Percentiles rank a stretch among this genome's conserved stretches.
These are phyloP conservation scores for Microplitis manilae DNA, from an alignment of 2,888 invertebrate species.

Conservation along the genomic window DNA sequence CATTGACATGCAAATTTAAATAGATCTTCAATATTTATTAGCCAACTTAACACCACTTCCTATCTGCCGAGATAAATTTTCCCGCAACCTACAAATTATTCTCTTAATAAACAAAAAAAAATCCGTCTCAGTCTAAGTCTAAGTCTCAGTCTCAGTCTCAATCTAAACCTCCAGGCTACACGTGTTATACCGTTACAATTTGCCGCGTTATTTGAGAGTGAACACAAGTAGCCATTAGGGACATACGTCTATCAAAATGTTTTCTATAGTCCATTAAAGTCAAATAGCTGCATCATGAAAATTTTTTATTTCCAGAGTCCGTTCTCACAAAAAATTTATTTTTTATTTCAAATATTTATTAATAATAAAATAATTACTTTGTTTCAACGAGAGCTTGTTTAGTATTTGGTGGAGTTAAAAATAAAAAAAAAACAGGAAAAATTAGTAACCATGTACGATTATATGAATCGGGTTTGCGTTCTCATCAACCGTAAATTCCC, in stretches of 20 bases:
- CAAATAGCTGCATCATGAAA: conserved; percentile 24
- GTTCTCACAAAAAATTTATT: background rate
- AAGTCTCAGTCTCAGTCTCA: too few relatives aligned
- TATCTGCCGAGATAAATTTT: too few relatives aligned
- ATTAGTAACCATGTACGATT: too few relatives aligned
- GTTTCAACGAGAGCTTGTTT: too few relatives aligned
- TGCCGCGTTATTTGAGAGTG: background rate
- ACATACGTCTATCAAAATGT: conserved; percentile 11
- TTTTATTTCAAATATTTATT: background rate
- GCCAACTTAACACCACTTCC: background rate
- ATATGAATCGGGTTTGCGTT: too few relatives aligned
- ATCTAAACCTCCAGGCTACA: conserved; percentile 39
- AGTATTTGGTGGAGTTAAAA: too few relatives aligned
- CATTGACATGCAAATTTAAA: background rate
- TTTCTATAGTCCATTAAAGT: conserved; percentile 22
- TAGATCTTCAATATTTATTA: conserved; percentile 1
- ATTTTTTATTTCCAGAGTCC: background rate
- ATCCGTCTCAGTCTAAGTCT: too few relatives aligned
- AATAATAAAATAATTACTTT: conserved; percentile 12
- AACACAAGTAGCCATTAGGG: conserved; percentile 28
- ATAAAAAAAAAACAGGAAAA: too few relatives aligned
- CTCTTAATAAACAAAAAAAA: background rate
- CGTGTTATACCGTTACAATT: conserved; percentile 17
- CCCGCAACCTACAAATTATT: background rate
- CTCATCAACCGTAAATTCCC: too few relatives aligned